phyloP scores from a whole-genome alignment of 1,140 invertebrate species.

The Zaprionus ornatus region DNA sequence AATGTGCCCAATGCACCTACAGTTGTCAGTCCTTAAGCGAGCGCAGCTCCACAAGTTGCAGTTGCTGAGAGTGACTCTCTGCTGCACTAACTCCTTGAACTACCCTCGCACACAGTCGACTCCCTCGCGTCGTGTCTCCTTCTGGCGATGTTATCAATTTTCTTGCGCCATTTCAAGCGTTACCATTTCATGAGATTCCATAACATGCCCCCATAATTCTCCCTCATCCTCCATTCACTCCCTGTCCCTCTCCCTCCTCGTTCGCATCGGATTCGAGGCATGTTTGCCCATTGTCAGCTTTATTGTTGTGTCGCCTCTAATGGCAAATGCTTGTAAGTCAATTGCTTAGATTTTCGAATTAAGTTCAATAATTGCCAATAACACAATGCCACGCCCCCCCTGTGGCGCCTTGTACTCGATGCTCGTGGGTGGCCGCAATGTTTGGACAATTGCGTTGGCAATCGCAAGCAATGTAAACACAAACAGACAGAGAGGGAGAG shows the following conservation, averaged over 20 bases:
- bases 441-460: slow-evolving; percentile 28
- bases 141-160: not conserved
- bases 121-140: not conserved
- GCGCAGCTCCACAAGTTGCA: not conserved
- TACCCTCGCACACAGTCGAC: not conserved
- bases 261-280: not conserved
- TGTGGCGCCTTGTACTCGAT: not conserved
- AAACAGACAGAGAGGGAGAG: not conserved
- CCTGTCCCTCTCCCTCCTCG: no score
- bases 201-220: not conserved
- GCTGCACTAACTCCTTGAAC: not conserved
- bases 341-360: slow-evolving; percentile 34
- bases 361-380: slow-evolving; percentile 33
- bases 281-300: slow-evolving; percentile 1
- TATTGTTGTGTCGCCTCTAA: slow-evolving; percentile 18
- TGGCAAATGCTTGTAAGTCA: slow-evolving; percentile 48
- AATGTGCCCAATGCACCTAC: not conserved
- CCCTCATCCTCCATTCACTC: not conserved
- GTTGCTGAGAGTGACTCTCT: no score
- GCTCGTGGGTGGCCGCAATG: slow-evolving; percentile 10
- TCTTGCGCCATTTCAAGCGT: not conserved
- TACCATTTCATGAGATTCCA: not conserved
- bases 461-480: slow-evolving; percentile 23
- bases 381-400: slow-evolving; percentile 17
- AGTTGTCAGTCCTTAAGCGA: not conserved